phyloP scores from a whole-genome alignment of 30 jellyfish, hydroid and myxozoan genomes.

The Chironex yamaguchii region DNA sequence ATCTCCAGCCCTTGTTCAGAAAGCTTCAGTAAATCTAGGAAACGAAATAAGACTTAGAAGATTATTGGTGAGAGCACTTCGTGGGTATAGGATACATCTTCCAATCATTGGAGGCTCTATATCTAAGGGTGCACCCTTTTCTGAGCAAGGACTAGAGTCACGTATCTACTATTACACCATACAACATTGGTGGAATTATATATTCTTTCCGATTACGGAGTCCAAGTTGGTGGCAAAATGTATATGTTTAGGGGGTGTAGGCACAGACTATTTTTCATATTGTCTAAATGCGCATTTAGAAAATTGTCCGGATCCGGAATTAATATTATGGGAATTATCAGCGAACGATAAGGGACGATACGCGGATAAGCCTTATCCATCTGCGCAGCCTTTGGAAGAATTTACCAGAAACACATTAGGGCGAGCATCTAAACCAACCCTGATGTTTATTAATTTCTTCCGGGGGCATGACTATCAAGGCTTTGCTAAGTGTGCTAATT shows the following conservation, averaged over 20 bases:
- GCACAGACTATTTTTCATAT: conserved; percentile 94
- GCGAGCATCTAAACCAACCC: conserved; percentile 84
- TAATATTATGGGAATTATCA: conserved; percentile 93
- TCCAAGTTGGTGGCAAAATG: conserved; percentile 71
- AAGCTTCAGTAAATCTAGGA: conserved; percentile 86
- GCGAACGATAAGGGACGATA: conserved; percentile 97
- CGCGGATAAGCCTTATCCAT: conserved; percentile 94
- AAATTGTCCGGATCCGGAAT: conserved; percentile 77
- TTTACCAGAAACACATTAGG: conserved; percentile 75
- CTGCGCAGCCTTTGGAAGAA: conserved; percentile 96
- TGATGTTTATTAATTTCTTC: conserved; percentile 76
- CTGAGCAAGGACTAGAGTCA: conserved; percentile 85
- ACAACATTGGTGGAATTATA: conserved; percentile 89
- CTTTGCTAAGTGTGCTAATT: conserved; percentile 80
- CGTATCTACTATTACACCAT: conserved; percentile 90
- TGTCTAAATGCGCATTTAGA: conserved; percentile 85
- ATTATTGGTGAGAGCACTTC: conserved; percentile 72
- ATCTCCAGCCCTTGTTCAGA: conserved; percentile 71
- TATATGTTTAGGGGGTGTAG: conserved; percentile 93
- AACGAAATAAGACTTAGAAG: conserved; percentile 75
- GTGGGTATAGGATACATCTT: conserved; percentile 71
- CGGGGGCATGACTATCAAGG: conserved; percentile 90
- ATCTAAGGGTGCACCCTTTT: conserved; percentile 98
- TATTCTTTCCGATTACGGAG: conserved; percentile 74
- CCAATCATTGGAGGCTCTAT: conserved; percentile 96